These are phyloP conservation scores for Drosophila quinaria DNA, from an alignment of 2,888 invertebrate species.

Conservation along the genomic window DNA sequence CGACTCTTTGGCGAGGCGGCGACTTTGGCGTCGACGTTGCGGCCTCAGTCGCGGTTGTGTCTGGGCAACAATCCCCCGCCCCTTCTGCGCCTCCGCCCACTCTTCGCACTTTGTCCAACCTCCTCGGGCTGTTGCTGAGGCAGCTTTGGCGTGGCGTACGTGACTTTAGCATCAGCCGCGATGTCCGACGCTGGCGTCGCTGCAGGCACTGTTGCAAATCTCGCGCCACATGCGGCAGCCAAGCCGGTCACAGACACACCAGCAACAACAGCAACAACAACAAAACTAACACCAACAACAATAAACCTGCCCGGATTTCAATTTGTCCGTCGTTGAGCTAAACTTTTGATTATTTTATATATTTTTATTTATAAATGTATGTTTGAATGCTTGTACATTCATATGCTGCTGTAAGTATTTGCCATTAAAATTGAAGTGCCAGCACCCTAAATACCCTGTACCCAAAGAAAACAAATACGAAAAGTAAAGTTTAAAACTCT, in stretches of 20 bases:
- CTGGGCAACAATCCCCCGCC: neutral
- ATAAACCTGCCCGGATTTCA: constrained; percentile 68
- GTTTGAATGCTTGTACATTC: neutral
- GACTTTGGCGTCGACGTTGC: constrained; percentile 7
- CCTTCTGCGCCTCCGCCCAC: no score
- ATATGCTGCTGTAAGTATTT: constrained; percentile 5
- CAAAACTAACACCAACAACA: constrained; percentile 25
- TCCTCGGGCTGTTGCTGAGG: constrained; percentile 4
- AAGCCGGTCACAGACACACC: constrained; percentile 39
- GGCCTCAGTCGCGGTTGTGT: constrained; percentile 6
- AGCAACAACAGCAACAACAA: constrained; percentile 7
- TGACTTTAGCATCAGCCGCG: constrained; percentile 81
- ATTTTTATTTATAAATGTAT: constrained; percentile 52
- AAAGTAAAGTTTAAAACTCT: no score
- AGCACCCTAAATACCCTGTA: neutral
- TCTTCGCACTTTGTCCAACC: neutral
- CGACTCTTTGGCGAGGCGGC: constrained; percentile 33
- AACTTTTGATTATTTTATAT: constrained; percentile 73
- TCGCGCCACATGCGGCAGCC: constrained; percentile 53
- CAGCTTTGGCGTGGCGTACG: constrained; percentile 84
- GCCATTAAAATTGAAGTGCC: neutral
- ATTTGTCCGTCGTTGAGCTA: constrained; percentile 56
- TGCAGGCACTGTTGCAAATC: constrained; percentile 62
- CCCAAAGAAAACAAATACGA: neutral
- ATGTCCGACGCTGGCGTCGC: constrained; percentile 78